Evolutionary conservation across 2,888 invertebrate species (phyloP).

Genomic region (Mystacides longicornis): DNA sequence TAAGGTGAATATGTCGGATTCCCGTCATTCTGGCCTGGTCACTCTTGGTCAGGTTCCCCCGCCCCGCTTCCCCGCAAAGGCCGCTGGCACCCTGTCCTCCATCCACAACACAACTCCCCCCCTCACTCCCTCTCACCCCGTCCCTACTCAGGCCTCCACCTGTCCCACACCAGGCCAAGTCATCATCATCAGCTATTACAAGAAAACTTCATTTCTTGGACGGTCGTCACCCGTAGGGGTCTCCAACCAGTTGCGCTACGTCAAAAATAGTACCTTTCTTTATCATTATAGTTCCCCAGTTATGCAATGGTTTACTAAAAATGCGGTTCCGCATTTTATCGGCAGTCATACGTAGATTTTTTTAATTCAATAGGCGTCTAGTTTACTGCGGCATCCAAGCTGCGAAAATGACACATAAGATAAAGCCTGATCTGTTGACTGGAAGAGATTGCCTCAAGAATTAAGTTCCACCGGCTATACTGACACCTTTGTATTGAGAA

Average conservation of each 20-base stretch:
- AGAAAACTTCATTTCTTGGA: not conserved
- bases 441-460: too few species aligned
- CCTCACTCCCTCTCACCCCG: slow-evolving; percentile 22
- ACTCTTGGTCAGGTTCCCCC: slow-evolving; percentile 23
- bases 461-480: too few species aligned
- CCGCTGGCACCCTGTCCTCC: slow-evolving; percentile 2
- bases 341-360: too few species aligned
- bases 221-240: slow-evolving; percentile 11
- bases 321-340: too few species aligned
- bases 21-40: slow-evolving; percentile 12
- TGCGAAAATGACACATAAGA: too few species aligned
- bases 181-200: not conserved
- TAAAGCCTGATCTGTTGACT: too few species aligned
- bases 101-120: slow-evolving; percentile 20
- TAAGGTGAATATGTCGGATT: too few species aligned
- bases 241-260: not conserved
- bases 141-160: not conserved
- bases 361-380: too few species aligned
- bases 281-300: not conserved
- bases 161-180: not conserved
- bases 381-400: too few species aligned
- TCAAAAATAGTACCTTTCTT: too few species aligned
- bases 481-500: too few species aligned
- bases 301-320: not conserved
- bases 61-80: not conserved